Evolutionary conservation across 2,888 invertebrate species (phyloP).

Genomic region (Drosophila testacea): DNA sequence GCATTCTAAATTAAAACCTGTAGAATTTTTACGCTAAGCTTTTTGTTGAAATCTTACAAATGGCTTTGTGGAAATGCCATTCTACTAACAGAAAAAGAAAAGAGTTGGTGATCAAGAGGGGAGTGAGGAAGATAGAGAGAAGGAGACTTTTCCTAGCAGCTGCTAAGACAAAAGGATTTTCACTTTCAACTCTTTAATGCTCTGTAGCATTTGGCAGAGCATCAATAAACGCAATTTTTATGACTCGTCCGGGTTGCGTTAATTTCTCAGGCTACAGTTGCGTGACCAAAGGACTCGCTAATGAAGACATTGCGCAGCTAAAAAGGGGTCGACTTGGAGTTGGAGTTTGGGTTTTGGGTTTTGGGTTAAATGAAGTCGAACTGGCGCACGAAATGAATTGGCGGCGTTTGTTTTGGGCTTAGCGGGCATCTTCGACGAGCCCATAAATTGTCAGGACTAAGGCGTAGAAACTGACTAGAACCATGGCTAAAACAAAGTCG

Average conservation of each 20-base stretch:
- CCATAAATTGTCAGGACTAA: conserved; percentile 69
- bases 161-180: conserved; percentile 69
- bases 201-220: conserved; percentile 61
- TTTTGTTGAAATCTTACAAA: conserved; percentile 12
- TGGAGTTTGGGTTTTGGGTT: not conserved
- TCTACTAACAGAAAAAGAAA: not conserved
- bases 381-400: conserved; percentile 79
- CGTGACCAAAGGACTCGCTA: conserved; percentile 77
- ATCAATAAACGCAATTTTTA: conserved; percentile 82
- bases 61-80: conserved; percentile 2
- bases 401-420: conserved; percentile 71
- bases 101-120: not conserved
- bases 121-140: not conserved
- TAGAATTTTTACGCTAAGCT: conserved; percentile 33
- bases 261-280: conserved; percentile 75
- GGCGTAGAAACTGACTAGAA: conserved; percentile 18
- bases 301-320: conserved; percentile 68
- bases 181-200: conserved; percentile 43
- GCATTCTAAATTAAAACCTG: conserved; percentile 59
- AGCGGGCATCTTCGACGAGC: conserved; percentile 67
- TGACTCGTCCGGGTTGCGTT: conserved; percentile 64
- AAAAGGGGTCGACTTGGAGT: conserved; percentile 55
- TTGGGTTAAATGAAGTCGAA: conserved; percentile 83
- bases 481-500: conserved; percentile 23
- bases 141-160: conserved; percentile 9